Percentiles rank a stretch among this genome's conserved stretches.
These are phyloP conservation scores for Synanthedon formicaeformis DNA, from an alignment of 2,888 invertebrate genomes.

Conservation along the genomic window DNA sequence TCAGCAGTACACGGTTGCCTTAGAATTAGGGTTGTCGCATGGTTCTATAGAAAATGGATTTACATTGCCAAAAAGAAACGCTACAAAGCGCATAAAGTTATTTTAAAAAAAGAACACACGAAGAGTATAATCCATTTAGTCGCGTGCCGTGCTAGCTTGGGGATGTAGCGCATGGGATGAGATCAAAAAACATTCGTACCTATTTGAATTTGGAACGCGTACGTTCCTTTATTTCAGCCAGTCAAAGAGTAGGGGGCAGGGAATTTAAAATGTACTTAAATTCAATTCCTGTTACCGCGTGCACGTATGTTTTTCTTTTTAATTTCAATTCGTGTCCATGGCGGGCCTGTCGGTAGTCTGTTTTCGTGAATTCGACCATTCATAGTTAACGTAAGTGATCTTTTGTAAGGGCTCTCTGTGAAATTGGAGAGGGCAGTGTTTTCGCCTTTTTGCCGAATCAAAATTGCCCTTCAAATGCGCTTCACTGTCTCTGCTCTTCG, in stretches of 20 bases:
- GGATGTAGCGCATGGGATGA: conserved; percentile 47
- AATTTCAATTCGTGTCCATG: conserved; percentile 54
- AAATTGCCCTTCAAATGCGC: conserved; percentile 32
- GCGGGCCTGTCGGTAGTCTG: conserved; percentile 31
- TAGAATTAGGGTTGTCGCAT: conserved; percentile 4
- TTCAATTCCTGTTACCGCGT: conserved; percentile 62
- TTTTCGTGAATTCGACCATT: conserved; percentile 40
- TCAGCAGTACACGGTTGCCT: no score
- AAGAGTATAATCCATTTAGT: conserved; percentile 71
- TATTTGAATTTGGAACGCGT: conserved; percentile 48
- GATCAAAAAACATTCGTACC: conserved; percentile 60
- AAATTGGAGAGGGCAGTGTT: conserved; percentile 59
- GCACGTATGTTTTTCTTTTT: conserved; percentile 55
- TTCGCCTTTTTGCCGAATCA: conserved; percentile 56
- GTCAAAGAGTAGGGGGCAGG: conserved; percentile 53
- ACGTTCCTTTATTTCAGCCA: conserved; percentile 60
- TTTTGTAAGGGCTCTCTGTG: conserved; percentile 64
- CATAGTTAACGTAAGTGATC: conserved; percentile 67
- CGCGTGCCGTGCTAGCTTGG: conserved; percentile 58
- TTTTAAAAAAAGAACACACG: conserved; percentile 55
- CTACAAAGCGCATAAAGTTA: conserved; percentile 24
- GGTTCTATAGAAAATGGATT: conserved; percentile 30
- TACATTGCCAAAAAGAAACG: conserved; percentile 29
- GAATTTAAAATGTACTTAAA: conserved; percentile 68
- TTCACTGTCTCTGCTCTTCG: conserved; percentile 27